Conservation (phyloP, 2,888 invertebrate genomes). For the Yponomeuta plumbellus region DNA sequence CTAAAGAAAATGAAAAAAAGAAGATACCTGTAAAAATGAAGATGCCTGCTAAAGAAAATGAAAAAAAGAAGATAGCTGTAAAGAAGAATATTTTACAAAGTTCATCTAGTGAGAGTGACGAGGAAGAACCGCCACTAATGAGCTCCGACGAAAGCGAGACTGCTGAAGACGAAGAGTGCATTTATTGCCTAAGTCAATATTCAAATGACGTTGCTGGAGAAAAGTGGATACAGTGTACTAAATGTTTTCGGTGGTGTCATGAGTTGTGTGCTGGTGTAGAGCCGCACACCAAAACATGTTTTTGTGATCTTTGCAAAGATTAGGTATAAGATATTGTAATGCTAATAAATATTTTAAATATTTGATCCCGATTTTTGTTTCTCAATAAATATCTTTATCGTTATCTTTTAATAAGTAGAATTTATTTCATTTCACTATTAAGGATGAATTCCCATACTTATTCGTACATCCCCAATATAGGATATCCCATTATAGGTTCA, state of each 20-base stretch:
- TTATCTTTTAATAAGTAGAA: neutral
- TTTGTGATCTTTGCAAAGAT: neutral
- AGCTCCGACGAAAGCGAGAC: constrained; percentile 6
- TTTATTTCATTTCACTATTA: no score
- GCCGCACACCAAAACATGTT: neutral
- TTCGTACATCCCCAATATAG: constrained; percentile 3
- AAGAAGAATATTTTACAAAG: neutral
- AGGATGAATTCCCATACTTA: no score
- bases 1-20: no score
- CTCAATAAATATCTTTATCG: neutral
- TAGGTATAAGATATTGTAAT: neutral
- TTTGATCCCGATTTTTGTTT: neutral
- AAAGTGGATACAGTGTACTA: constrained; percentile 18
- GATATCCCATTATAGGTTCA: constrained; percentile 10
- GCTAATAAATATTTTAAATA: neutral
- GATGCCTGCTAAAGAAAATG: neutral
- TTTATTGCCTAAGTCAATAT: constrained; percentile 13
- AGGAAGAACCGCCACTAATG: constrained; percentile 1
- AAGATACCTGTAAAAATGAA: no score
- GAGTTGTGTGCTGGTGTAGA: constrained; percentile 14
- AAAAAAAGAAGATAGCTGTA: constrained; percentile 2
- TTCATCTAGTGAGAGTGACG: constrained; percentile 10
- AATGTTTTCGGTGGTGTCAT: constrained; percentile 16
- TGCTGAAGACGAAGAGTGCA: constrained; percentile 12
- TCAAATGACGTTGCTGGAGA: constrained; percentile 17